phyloP scores from a whole-genome alignment of 2,888 invertebrate species.

The Pycnomerus fuliginosus region DNA sequence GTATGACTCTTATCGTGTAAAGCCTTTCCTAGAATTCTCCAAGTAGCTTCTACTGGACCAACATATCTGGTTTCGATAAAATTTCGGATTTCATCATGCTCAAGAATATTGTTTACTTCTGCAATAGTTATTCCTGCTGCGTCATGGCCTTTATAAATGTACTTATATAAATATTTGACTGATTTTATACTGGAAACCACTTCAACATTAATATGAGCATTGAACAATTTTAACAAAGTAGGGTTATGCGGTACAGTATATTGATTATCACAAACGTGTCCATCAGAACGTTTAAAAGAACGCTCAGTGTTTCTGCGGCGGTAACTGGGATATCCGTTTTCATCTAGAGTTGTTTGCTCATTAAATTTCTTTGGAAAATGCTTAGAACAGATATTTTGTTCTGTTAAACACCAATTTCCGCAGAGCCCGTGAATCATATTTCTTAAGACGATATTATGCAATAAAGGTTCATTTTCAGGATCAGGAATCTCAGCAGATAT shows the following conservation, averaged over 20 bases:
- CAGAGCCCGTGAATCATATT: constrained; percentile 3
- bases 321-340: background rate
- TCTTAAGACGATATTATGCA: background rate
- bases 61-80: background rate
- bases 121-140: background rate
- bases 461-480: background rate
- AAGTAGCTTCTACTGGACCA: background rate
- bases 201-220: constrained; percentile 20
- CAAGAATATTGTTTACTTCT: background rate
- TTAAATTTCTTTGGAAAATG: background rate
- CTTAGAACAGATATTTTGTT: background rate
- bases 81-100: background rate
- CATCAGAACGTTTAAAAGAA: background rate
- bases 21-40: background rate
- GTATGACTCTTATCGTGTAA: constrained; percentile 1
- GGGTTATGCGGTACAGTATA: constrained; percentile 1
- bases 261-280: background rate
- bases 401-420: constrained; percentile 34
- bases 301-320: background rate
- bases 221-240: constrained; percentile 5
- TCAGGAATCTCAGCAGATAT: constrained; percentile 4
- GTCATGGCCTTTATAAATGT: background rate
- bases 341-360: background rate
- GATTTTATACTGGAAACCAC: background rate
- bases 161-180: constrained; percentile 2